These are phyloP conservation scores for Poeciliopsis gracilis DNA, from an alignment of 2,797 vertebrate genomes.

Conservation along the genomic window DNA sequence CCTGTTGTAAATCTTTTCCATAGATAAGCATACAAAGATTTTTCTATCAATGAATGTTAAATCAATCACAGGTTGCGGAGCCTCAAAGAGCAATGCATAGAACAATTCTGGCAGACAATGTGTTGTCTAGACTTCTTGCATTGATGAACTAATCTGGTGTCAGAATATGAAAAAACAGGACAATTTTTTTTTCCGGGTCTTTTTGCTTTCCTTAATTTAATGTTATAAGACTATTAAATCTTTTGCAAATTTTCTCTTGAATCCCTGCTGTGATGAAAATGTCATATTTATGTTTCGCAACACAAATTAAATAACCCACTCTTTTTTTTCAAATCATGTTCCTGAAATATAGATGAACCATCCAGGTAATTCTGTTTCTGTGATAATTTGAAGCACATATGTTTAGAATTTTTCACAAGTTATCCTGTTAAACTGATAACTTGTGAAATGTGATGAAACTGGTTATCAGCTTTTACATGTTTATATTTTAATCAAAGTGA, in stretches of 20 bases:
- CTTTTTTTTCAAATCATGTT: background rate
- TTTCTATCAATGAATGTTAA: no score
- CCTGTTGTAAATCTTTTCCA: background rate
- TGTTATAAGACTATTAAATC: background rate
- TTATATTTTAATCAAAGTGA: background rate
- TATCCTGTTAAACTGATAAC: constrained; percentile 1
- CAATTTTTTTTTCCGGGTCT: background rate
- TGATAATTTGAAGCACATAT: background rate
- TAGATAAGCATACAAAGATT: background rate
- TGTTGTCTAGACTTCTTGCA: background rate
- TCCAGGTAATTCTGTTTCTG: background rate
- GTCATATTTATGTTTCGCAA: background rate
- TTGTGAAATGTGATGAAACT: background rate
- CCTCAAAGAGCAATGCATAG: background rate
- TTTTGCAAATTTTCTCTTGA: background rate
- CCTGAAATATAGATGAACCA: background rate
- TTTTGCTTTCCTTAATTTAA: background rate
- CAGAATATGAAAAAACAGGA: background rate
- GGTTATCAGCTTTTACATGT: background rate
- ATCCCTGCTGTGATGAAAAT: background rate
- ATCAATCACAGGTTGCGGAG: background rate
- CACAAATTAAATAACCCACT: background rate
- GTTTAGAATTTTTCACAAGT: background rate
- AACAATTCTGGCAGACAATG: background rate
- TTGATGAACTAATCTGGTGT: background rate